These are phyloP conservation scores for Melanotus villosus DNA, from an alignment of 2,888 invertebrate genomes.

Conservation along the genomic window DNA sequence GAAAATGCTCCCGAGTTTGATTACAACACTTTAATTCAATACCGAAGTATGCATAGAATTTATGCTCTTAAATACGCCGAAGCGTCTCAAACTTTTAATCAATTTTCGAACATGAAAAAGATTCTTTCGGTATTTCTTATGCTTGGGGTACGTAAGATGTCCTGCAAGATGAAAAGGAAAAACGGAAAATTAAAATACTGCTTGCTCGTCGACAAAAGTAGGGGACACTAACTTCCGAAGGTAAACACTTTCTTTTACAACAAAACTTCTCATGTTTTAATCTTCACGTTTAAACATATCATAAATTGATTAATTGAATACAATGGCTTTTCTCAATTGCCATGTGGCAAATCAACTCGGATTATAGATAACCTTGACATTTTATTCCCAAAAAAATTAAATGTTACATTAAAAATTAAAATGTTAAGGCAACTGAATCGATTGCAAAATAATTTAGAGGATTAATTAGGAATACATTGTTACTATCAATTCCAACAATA, in stretches of 20 bases:
- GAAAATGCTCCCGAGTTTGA: conserved; percentile 61
- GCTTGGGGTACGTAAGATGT: conserved; percentile 44
- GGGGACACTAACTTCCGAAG: background rate
- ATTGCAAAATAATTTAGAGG: no score
- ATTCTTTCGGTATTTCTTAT: conserved; percentile 58
- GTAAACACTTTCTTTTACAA: background rate
- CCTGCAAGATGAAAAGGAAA: conserved; percentile 43
- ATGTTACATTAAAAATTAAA: no score
- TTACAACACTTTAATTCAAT: conserved; percentile 69
- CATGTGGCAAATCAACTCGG: no score
- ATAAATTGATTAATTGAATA: no score
- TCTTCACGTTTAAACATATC: no score
- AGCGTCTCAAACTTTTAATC: conserved; percentile 68
- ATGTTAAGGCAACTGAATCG: no score
- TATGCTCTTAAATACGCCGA: conserved; percentile 68
- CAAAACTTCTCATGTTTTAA: no score
- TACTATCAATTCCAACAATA: no score
- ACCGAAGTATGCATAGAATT: conserved; percentile 69
- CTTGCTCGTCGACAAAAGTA: background rate
- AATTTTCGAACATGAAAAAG: conserved; percentile 68
- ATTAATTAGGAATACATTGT: no score
- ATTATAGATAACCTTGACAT: no score
- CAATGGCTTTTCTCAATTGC: no score
- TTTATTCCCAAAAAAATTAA: no score
- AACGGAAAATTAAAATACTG: conserved; percentile 16